These are phyloP conservation scores for Meghimatium bilineatum DNA, from an alignment of 2,888 invertebrate species.

Conservation along the genomic window DNA sequence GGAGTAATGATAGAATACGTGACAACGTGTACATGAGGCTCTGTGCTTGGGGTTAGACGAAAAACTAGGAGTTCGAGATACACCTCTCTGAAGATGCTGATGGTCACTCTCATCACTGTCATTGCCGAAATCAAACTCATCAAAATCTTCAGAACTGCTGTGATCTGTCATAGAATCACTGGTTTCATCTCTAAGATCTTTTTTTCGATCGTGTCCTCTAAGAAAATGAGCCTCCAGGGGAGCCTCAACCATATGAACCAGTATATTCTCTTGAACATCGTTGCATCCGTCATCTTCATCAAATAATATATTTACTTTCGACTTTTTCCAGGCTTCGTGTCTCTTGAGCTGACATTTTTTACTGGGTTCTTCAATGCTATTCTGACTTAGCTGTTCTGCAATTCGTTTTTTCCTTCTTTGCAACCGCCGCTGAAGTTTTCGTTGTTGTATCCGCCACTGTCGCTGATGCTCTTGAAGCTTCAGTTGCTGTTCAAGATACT, in stretches of 20 bases:
- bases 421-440: neutral
- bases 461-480: conserved; percentile 23
- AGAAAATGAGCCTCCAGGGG: conserved; percentile 28
- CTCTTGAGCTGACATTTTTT: neutral
- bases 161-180: neutral
- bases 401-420: neutral
- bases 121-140: neutral
- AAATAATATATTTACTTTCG: neutral
- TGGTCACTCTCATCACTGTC: neutral
- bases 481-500: conserved; percentile 13
- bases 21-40: conserved; percentile 12
- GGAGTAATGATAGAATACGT: conserved; percentile 7
- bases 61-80: neutral
- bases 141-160: neutral
- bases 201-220: neutral
- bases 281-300: neutral
- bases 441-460: conserved; percentile 26
- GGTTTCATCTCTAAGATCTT: neutral
- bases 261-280: neutral
- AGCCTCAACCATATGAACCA: conserved; percentile 8
- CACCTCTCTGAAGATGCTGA: too few species aligned
- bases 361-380: neutral
- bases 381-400: neutral
- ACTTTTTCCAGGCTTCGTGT: conserved; percentile 3
- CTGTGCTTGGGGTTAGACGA: conserved; percentile 12